Evolutionary conservation across 1,140 invertebrate species (phyloP).

Genomic region (Pogonognathellus flavescens): DNA sequence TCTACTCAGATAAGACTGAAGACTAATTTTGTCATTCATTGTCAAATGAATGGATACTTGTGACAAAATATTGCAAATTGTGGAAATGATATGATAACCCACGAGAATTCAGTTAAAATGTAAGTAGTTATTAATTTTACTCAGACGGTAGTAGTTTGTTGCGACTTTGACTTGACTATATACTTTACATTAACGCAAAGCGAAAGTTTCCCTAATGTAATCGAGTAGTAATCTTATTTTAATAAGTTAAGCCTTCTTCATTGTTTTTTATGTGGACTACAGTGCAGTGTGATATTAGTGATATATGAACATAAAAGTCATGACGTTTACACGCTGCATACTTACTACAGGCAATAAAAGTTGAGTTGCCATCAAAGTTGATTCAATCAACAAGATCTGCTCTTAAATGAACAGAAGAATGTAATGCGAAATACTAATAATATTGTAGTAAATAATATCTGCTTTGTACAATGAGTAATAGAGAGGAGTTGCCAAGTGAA

Average conservation of each 20-base stretch:
- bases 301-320: no score
- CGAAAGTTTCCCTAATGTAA: constrained; percentile 30
- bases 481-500: neutral
- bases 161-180: no score
- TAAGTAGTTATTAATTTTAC: no score
- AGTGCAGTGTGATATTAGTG: neutral
- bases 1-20: no score
- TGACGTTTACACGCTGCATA: no score
- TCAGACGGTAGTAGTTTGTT: no score
- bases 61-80: no score
- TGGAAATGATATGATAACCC: no score
- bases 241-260: constrained; percentile 39
- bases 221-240: constrained; percentile 10
- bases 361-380: neutral
- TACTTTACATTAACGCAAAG: neutral
- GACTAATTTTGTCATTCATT: no score
- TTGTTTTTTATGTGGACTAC: constrained; percentile 7
- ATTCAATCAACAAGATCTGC: constrained; percentile 21
- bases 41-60: no score
- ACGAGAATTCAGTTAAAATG: no score
- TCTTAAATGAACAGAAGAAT: constrained; percentile 10
- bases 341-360: neutral
- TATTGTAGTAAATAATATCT: no score
- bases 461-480: neutral
- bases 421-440: neutral